Percentiles rank a stretch among this genome's conserved stretches.
These are phyloP conservation scores for Etheostoma perlongum DNA, from an alignment of 2,797 vertebrate genomes.

Conservation along the genomic window DNA sequence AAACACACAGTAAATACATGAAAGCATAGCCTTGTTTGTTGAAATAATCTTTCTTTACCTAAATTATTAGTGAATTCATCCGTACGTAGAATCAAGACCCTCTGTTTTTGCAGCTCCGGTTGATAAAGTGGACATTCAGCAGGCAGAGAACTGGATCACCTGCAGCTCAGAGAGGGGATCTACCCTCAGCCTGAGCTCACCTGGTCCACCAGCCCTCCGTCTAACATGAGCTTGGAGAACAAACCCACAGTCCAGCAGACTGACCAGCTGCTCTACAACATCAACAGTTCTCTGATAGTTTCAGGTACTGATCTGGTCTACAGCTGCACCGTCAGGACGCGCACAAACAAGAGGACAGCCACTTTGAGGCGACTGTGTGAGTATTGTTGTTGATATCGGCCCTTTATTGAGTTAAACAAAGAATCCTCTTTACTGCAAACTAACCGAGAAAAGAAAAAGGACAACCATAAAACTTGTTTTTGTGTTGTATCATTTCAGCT, in stretches of 20 bases:
- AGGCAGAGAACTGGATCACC: conserved; percentile 30
- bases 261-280: conserved; percentile 43
- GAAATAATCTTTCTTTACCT: too few relatives aligned
- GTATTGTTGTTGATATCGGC: too few relatives aligned
- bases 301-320: conserved; percentile 1
- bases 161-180: conserved; percentile 59
- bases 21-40: too few relatives aligned
- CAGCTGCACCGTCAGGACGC: conserved; percentile 41
- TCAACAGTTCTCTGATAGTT: conserved; percentile 58
- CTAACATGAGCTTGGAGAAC: accelerated
- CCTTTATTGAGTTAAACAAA: too few relatives aligned
- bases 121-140: conserved; percentile 30
- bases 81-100: too few relatives aligned
- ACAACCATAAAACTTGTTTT: neutral
- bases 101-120: conserved; percentile 50
- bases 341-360: neutral
- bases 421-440: too few relatives aligned
- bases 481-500: neutral
- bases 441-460: too few relatives aligned
- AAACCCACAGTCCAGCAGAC: accelerated
- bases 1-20: neutral
- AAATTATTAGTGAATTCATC: too few relatives aligned
- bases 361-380: neutral
- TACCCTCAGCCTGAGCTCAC: conserved; percentile 58
- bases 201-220: conserved; percentile 46